Base-by-base conservation (phyloP, 35 echinoderm and acorn worm genomes). In the Anneissia japonica region DNA sequence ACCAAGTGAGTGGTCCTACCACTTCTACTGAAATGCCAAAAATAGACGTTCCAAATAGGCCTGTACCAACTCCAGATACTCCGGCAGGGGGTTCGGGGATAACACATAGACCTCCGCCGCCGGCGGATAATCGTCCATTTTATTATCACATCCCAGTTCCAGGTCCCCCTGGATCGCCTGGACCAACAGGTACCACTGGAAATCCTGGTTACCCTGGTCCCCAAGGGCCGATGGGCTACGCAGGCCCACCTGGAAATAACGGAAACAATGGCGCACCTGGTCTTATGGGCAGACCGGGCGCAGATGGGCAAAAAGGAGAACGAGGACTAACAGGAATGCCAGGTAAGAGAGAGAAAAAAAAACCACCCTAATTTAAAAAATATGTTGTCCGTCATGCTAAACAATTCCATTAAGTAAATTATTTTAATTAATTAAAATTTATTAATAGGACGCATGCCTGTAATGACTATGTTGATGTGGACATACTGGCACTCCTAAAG, bases 171-270 rank as follows among this genome's bases (percentile, higher is more conserved):
- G 51, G 51, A 64, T 19, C 81, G 45, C 86, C 87, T 1, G 87
- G 87, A 7, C 73, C 87, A 0, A 28, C 87, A 1, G 87, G 87
- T 10, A 56, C 72, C 35, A 37, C 56, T 0, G 87, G 87, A 6
- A 37, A 56, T 19, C 87, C 46, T 9, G 87, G 87, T 3, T 46
- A 41, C n/a, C 37, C 73, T 0, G 87, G 87, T 83, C 29, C 72
- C 0, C 81, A 46, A 21, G 87, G 87, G 6, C 56, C 87, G 0
- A 16, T 73, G 11, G 87, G 87, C 39, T 76, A 83, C 56, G 46
- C 80, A 32, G 87, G 87, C 0, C 74, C 74, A 38, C 81, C 82
- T 43, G 87, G 87, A 30, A 83, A 76, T 39, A 89, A 89, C 73
- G 87, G 87, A 5, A 77, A 72, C 37, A 89, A 89, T 46, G 87